Conservation (phyloP, 2,113 vertebrate species). For the Cyprinodon tularosa region DNA sequence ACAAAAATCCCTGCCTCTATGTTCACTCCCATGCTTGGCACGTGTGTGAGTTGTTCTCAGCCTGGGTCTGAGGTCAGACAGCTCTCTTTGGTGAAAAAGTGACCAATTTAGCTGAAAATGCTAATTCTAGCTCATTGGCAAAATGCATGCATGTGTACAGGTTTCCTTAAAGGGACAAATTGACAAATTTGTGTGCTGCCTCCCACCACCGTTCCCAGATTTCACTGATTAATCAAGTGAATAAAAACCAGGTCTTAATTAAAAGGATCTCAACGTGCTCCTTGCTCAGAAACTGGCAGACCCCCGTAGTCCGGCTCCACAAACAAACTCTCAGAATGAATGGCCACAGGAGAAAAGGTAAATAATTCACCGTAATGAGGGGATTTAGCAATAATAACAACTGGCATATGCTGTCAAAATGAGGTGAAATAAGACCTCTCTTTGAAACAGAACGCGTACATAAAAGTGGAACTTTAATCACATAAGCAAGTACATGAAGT, state of each 20-base stretch:
- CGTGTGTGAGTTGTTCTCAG: constrained; percentile 47
- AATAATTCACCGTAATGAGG: constrained; percentile 76
- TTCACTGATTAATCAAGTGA: constrained; percentile 81
- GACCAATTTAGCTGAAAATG: constrained; percentile 79
- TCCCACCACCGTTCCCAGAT: constrained; percentile 73
- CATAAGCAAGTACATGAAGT: constrained; percentile 53
- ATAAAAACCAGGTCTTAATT: constrained; percentile 79
- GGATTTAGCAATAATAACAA: constrained; percentile 73
- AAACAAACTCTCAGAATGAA: constrained; percentile 72
- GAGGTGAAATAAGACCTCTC: constrained; percentile 46
- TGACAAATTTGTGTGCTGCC: constrained; percentile 78
- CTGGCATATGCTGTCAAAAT: constrained; percentile 72
- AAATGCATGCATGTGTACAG: constrained; percentile 61
- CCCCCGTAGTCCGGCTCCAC: constrained; percentile 62
- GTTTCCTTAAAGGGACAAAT: constrained; percentile 74
- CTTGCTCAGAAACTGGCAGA: constrained; percentile 69
- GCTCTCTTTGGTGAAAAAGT: constrained; percentile 76
- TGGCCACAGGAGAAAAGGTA: constrained; percentile 63
- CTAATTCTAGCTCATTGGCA: constrained; percentile 73
- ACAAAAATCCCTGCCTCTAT: constrained; percentile 18
- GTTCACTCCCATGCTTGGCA: constrained; percentile 21
- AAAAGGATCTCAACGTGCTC: constrained; percentile 76
- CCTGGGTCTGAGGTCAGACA: constrained; percentile 73
- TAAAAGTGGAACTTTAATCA: constrained; percentile 43
- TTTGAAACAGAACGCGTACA: constrained; percentile 25